A percentile compares a stretch with the other conserved stretches of the same genome.
phyloP scores from a whole-genome alignment of 1,140 invertebrate genomes.

The Samia ricini region DNA sequence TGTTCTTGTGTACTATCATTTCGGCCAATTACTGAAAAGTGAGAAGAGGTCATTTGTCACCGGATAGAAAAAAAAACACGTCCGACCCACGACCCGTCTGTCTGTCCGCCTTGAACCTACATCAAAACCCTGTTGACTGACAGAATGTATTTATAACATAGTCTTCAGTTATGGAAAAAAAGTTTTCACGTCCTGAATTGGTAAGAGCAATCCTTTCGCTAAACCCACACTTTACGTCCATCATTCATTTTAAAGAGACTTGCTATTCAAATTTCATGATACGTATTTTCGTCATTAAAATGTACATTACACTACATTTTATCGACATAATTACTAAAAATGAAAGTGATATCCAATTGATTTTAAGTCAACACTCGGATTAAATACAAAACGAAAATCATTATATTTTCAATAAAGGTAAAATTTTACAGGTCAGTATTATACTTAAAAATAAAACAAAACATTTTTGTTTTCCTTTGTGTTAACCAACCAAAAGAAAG shows the following conservation, averaged over 20 bases:
- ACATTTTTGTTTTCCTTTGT: too few relatives aligned
- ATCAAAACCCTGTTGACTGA: conserved; percentile 51
- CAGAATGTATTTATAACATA: conserved; percentile 38
- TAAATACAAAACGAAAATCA: too few relatives aligned
- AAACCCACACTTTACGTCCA: not conserved
- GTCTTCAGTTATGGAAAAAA: conserved; percentile 7
- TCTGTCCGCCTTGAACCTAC: conserved; percentile 45
- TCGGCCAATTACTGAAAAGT: conserved; percentile 47
- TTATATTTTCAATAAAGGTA: too few relatives aligned
- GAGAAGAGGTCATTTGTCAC: conserved; percentile 52
- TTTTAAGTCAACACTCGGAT: too few relatives aligned
- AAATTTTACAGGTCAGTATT: too few relatives aligned
- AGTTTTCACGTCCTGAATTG: not conserved
- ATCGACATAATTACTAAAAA: too few relatives aligned
- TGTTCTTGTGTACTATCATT: conserved; percentile 41
- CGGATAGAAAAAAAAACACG: conserved; percentile 47
- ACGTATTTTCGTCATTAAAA: too few relatives aligned
- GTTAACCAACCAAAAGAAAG: too few relatives aligned
- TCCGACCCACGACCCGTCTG: conserved; percentile 37
- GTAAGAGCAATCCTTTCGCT: conserved; percentile 2
- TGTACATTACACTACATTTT: too few relatives aligned
- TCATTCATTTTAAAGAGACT: not conserved
- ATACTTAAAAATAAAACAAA: too few relatives aligned
- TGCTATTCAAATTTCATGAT: not conserved
- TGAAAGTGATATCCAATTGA: too few relatives aligned